A percentile compares a stretch with the other conserved stretches of the same genome.
Conservation (phyloP, 2,797 vertebrate genomes). For the Anguilla obscura region DNA sequence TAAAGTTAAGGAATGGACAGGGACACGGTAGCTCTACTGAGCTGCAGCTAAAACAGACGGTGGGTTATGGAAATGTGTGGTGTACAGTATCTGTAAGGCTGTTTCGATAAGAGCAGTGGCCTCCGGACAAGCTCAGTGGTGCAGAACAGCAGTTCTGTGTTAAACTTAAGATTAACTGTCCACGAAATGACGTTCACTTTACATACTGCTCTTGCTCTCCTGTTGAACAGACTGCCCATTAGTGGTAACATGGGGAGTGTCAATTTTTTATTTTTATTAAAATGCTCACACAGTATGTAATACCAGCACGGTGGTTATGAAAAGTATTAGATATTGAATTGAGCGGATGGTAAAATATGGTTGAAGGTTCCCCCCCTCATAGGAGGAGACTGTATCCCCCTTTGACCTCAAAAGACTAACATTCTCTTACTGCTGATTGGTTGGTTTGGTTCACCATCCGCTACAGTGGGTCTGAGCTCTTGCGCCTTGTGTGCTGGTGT, state of each 20-base stretch:
- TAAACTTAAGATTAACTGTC: constrained; percentile 4
- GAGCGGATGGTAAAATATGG: background rate
- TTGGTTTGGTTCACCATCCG: background rate
- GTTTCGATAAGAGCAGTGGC: background rate
- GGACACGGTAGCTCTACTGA: background rate
- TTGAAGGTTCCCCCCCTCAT: background rate
- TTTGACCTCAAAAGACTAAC: background rate
- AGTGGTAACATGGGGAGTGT: background rate
- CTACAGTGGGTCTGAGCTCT: constrained; percentile 7
- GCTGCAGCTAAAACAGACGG: background rate
- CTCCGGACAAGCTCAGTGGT: background rate
- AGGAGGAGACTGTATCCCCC: background rate
- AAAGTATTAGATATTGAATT: background rate
- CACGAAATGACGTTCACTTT: too few species aligned
- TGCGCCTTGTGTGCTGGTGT: constrained; percentile 37
- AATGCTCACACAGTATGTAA: background rate
- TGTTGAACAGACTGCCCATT: background rate
- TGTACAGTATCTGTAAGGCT: background rate
- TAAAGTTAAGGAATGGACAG: background rate
- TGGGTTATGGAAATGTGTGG: background rate
- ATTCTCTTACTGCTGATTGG: background rate
- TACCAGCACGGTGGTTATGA: background rate
- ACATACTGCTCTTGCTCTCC: background rate
- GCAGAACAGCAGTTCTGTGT: background rate
- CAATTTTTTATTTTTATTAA: background rate